Base-by-base conservation (phyloP, 1,140 invertebrate species). In the Cataglyphis hispanica region DNA sequence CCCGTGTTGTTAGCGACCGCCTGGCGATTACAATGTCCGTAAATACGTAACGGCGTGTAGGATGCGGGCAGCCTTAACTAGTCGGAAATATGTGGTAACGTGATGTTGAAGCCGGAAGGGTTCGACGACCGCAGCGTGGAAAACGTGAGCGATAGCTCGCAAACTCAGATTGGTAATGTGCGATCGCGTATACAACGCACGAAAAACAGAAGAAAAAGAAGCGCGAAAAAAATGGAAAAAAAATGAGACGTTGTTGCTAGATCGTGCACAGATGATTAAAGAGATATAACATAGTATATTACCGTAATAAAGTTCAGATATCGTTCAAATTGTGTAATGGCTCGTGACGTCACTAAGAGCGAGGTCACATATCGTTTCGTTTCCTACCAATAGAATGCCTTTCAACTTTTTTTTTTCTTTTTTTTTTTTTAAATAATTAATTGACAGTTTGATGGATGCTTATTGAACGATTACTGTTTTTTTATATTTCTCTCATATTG, bases 91-190 rank as follows among this genome's bases (percentile, higher is more conserved):
- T 90, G 89, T 87, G 72, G 87, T 83, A 90, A 85, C 67, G 61
- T 72, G 74, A 75, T 69, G 75, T 90, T 80, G 67, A 87, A 72
- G 53, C 64, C 56, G 19, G 72, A 31, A 50, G 83, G 78, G 81
- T 86, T 88, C 64, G 90, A 86, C 58, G 84, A 78, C 86, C 86
- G 69, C 66, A 43, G 72, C 84, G 76, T 90, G 64, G 53, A 83
- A 88, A 92, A 91, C 81, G 90, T 90, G 90, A 92, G 89, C 89
- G 89, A 90, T 91, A 90, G 90, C 89, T 88, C 85, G 64, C 81
- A 86, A 70, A 76, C 81, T 77, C 46, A 19, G 16, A 50, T 50
- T 13, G 40, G 43, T 64, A 86, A 86, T 77, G 76, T 74, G 66
- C 81, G 70, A 84, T 67, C 70, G 31, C 25, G 27, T n/a, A 53